Percentiles rank a stretch among this genome's conserved stretches.
phyloP scores from a whole-genome alignment of 1,140 invertebrate species.

The Drosophila navojoa region DNA sequence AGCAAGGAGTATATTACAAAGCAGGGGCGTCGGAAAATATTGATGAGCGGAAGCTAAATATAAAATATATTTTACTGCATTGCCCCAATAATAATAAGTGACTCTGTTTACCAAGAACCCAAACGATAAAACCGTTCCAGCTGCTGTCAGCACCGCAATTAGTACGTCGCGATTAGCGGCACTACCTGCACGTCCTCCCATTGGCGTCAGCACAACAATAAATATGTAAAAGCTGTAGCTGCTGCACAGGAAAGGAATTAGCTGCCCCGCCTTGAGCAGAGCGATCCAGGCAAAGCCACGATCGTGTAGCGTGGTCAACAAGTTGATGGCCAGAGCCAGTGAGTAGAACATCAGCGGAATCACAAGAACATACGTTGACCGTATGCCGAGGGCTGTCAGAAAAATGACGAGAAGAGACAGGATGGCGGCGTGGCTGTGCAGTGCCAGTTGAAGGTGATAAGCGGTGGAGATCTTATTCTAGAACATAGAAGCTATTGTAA shows the following conservation, averaged over 20 bases:
- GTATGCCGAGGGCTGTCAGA: conserved; percentile 47
- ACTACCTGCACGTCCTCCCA: conserved; percentile 87
- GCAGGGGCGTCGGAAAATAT: conserved; percentile 69
- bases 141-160: conserved; percentile 84
- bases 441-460: conserved; percentile 53
- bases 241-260: conserved; percentile 84
- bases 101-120: conserved; percentile 60
- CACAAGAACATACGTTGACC: conserved; percentile 54
- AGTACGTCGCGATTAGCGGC: conserved; percentile 86
- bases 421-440: conserved; percentile 58
- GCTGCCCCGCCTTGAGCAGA: conserved; percentile 83
- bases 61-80: background rate
- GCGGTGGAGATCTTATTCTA: conserved; percentile 47
- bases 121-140: conserved; percentile 70
- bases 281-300: conserved; percentile 86
- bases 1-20: conserved; percentile 74
- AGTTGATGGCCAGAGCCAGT: conserved; percentile 47
- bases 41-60: conserved; percentile 65
- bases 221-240: conserved; percentile 87
- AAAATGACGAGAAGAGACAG: conserved; percentile 35
- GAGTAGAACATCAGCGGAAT: conserved; percentile 62
- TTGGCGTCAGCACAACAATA: conserved; percentile 88
- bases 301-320: conserved; percentile 58
- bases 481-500: background rate
- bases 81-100: background rate